Percentiles rank a stretch among this genome's conserved stretches.
phyloP scores from a whole-genome alignment of 2,797 vertebrate species.

The Takifugu ocellatus region DNA sequence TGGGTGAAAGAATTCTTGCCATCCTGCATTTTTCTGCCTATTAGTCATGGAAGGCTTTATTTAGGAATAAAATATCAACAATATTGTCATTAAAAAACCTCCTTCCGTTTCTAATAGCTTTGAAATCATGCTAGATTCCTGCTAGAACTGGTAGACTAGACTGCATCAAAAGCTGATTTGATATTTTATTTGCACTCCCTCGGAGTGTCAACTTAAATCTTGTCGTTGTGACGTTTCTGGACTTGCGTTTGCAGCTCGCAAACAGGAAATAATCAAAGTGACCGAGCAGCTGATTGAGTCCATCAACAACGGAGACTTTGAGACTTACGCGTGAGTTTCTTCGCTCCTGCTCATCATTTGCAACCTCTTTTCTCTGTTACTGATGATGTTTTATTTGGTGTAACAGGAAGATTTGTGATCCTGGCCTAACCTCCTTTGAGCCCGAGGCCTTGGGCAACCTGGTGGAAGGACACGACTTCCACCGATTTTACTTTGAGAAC shows the following conservation, averaged over 20 bases:
- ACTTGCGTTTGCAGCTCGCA: slow-evolving; percentile 74
- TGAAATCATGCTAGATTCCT: slow-evolving; percentile 31
- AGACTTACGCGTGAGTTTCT: slow-evolving; percentile 88
- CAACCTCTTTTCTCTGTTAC: not conserved
- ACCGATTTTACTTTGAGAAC: slow-evolving; percentile 96
- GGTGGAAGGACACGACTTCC: slow-evolving; percentile 96
- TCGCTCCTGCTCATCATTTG: not conserved
- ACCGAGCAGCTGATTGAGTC: slow-evolving; percentile 87
- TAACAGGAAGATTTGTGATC: slow-evolving; percentile 89
- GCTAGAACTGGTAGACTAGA: slow-evolving; percentile 51
- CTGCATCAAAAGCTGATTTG: slow-evolving; percentile 41
- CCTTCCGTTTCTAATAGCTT: slow-evolving; percentile 71
- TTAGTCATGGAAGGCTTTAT: slow-evolving; percentile 70
- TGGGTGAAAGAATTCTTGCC: slow-evolving; percentile 49
- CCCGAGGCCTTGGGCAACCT: slow-evolving; percentile 94
- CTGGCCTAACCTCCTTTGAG: slow-evolving; percentile 93
- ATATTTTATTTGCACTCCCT: slow-evolving; percentile 26
- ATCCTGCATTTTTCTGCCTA: slow-evolving; percentile 63
- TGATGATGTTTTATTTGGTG: slow-evolving; percentile 12
- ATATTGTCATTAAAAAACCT: slow-evolving; percentile 6
- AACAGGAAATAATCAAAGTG: slow-evolving; percentile 86
- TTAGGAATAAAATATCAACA: slow-evolving; percentile 17
- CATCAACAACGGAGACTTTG: slow-evolving; percentile 95
- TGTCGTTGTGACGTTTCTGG: slow-evolving; percentile 30
- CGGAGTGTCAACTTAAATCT: not conserved